A percentile compares a stretch with the other conserved stretches of the same genome.
Evolutionary conservation across 2,113 vertebrate genomes (phyloP).

Genomic region (Hippoglossus stenolepis): DNA sequence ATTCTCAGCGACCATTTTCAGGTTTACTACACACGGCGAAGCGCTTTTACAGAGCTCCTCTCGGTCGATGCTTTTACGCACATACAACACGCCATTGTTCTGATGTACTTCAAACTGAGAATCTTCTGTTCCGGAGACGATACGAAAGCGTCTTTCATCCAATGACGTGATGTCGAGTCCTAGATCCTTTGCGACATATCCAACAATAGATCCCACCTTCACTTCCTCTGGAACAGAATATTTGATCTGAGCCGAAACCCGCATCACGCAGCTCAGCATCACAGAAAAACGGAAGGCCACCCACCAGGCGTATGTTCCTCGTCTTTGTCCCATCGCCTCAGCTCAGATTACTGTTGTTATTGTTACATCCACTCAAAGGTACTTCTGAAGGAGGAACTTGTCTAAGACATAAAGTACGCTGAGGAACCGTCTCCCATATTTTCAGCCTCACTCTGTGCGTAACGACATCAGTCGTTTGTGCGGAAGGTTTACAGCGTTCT

Average conservation of each 20-base stretch:
- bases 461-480: not conserved
- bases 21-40: constrained; percentile 57
- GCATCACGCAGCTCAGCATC: constrained; percentile 41
- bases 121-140: constrained; percentile 70
- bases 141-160: constrained; percentile 66
- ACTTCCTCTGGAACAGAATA: constrained; percentile 79
- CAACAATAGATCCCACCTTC: constrained; percentile 70
- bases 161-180: constrained; percentile 72
- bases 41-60: constrained; percentile 70
- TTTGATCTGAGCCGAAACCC: constrained; percentile 69
- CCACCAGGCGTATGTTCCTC: constrained; percentile 40
- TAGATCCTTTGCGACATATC: constrained; percentile 79
- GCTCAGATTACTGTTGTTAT: not conserved
- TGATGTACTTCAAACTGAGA: constrained; percentile 70
- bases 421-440: not conserved
- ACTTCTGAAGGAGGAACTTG: not conserved
- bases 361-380: not conserved
- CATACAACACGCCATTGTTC: constrained; percentile 71
- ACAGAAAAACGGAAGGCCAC: constrained; percentile 46
- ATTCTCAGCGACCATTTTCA: constrained; percentile 75
- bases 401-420: not conserved
- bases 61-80: constrained; percentile 69
- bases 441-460: accelerated
- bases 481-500: not conserved
- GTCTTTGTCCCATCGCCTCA: constrained; percentile 72